phyloP scores from a whole-genome alignment of 2,113 vertebrate species.

The Pipa parva region DNA sequence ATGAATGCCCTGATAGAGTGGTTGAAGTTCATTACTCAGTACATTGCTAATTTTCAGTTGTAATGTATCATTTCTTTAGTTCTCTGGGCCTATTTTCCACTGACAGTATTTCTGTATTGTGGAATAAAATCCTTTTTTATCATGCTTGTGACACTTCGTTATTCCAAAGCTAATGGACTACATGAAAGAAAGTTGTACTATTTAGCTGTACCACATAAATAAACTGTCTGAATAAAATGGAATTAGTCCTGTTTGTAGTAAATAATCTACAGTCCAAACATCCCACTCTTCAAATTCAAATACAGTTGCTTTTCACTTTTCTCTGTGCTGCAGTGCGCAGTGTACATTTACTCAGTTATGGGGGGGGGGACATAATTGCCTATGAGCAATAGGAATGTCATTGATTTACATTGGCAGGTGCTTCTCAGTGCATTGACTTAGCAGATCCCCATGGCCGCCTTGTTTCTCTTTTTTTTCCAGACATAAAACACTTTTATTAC shows the following conservation, averaged over 20 bases:
- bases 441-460: too few relatives aligned
- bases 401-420: slow-evolving; percentile 10
- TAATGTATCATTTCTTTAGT: not conserved
- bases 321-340: too few relatives aligned
- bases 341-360: slow-evolving; percentile 13
- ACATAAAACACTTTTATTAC: too few relatives aligned
- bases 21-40: too few relatives aligned
- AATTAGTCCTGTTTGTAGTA: too few relatives aligned
- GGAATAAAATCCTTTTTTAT: slow-evolving; percentile 7
- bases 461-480: not conserved
- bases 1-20: too few relatives aligned
- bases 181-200: not conserved
- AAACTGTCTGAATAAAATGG: slow-evolving; percentile 3
- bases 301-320: too few relatives aligned
- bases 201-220: not conserved
- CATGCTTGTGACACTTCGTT: too few relatives aligned
- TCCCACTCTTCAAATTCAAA: too few relatives aligned
- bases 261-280: too few relatives aligned
- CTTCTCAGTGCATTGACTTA: slow-evolving; percentile 11
- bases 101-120: not conserved
- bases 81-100: slow-evolving; percentile 1
- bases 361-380: not conserved
- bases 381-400: slow-evolving; percentile 4
- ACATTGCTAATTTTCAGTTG: too few relatives aligned
- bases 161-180: not conserved